phyloP scores from a whole-genome alignment of 2,888 invertebrate species.

The Calliopum simillimum region DNA sequence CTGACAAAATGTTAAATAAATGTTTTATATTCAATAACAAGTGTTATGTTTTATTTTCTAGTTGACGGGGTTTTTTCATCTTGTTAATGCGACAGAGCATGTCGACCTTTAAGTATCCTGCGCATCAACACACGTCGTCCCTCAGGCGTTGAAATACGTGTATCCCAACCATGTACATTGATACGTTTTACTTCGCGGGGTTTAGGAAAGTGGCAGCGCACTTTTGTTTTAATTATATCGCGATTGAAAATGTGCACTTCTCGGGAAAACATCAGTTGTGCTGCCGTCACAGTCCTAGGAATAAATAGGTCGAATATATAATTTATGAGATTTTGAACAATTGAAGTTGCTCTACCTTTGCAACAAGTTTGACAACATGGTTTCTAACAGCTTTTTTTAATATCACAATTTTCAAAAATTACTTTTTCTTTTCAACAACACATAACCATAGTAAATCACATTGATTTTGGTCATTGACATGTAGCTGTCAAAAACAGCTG shows the following conservation, averaged over 20 bases:
- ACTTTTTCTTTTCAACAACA: no score
- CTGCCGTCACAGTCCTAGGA: slow-evolving; percentile 50
- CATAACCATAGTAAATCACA: no score
- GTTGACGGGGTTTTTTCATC: no score
- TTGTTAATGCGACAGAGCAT: slow-evolving; percentile 75
- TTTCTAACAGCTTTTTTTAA: slow-evolving; percentile 18
- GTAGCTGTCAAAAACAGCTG: no score
- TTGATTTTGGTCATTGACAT: no score
- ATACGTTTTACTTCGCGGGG: slow-evolving; percentile 80
- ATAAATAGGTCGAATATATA: neutral
- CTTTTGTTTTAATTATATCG: slow-evolving; percentile 57
- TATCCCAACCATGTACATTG: slow-evolving; percentile 77
- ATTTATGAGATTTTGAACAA: neutral
- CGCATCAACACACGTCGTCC: slow-evolving; percentile 82
- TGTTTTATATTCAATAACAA: neutral
- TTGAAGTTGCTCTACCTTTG: slow-evolving; percentile 48
- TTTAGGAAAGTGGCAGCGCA: slow-evolving; percentile 75
- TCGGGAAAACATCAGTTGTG: slow-evolving; percentile 52
- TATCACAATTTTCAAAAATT: neutral
- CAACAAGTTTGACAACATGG: slow-evolving; percentile 54
- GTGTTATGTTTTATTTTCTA: no score
- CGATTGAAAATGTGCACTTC: slow-evolving; percentile 62
- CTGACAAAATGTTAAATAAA: neutral
- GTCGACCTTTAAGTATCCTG: slow-evolving; percentile 79
- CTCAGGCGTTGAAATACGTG: slow-evolving; percentile 75